Percentiles rank a stretch among this genome's conserved stretches.
Conservation (phyloP, 2,888 invertebrate genomes). For the Hofmannophila pseudospretella region DNA sequence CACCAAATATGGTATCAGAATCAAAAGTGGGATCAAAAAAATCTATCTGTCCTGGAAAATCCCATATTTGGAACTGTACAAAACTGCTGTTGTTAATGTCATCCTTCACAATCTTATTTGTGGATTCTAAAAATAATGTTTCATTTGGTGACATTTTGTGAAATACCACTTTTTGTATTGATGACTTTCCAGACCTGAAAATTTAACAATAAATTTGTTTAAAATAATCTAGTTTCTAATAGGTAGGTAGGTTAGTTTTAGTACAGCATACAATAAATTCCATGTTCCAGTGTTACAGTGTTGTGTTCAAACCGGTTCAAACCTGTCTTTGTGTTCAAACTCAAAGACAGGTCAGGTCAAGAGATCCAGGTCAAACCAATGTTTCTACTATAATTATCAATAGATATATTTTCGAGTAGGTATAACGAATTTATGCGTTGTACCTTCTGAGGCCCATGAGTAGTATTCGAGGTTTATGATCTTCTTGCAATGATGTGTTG, state of each 20-base stretch:
- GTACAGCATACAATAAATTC: too few relatives aligned
- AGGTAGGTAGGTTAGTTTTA: too few relatives aligned
- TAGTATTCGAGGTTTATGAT: constrained; percentile 94
- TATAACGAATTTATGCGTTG: too few relatives aligned
- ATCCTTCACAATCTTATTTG: constrained; percentile 98
- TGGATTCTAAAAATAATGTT: constrained; percentile 98
- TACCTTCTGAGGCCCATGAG: constrained; percentile 96
- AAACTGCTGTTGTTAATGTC: constrained; percentile 97
- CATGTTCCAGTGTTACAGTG: too few relatives aligned
- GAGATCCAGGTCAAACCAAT: too few relatives aligned
- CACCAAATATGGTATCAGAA: constrained; percentile 96
- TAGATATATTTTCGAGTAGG: too few relatives aligned
- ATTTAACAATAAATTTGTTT: constrained; percentile 6
- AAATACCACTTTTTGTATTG: constrained; percentile 99
- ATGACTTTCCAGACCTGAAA: constrained; percentile 97
- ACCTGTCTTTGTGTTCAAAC: too few relatives aligned
- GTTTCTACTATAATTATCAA: too few relatives aligned
- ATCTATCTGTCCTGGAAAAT: constrained; percentile 99
- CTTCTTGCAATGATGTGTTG: constrained; percentile 79
- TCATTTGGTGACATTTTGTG: constrained; percentile 99
- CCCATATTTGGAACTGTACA: constrained; percentile 99
- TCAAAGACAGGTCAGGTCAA: too few relatives aligned
- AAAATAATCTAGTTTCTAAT: too few relatives aligned
- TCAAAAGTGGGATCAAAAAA: constrained; percentile 98
- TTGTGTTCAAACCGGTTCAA: too few relatives aligned